Evolutionary conservation across 2,113 vertebrate genomes (phyloP).

Genomic region (Benitochromis conjunctus): DNA sequence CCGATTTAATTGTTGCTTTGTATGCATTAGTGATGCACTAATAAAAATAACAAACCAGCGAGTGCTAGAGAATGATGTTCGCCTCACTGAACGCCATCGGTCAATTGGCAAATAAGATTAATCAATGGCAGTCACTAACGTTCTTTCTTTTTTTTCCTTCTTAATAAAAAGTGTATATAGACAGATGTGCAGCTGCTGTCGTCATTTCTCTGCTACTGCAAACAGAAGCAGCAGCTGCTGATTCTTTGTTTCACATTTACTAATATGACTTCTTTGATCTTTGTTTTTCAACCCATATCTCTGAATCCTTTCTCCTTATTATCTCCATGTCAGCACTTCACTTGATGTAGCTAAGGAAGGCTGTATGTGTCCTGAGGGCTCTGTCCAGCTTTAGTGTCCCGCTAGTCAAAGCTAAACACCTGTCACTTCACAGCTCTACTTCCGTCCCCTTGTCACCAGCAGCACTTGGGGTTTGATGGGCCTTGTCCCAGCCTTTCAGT

Average conservation of each 20-base stretch:
- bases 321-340: conserved; percentile 32
- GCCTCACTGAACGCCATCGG: background rate
- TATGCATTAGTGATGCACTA: background rate
- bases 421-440: conserved; percentile 42
- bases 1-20: background rate
- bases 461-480: background rate
- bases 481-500: conserved; percentile 28
- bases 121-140: background rate
- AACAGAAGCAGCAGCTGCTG: background rate
- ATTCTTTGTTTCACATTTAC: background rate
- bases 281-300: background rate
- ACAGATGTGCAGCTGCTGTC: background rate
- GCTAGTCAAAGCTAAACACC: conserved; percentile 56
- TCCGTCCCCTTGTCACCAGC: conserved; percentile 5
- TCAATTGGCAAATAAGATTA: background rate
- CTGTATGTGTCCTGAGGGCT: conserved; percentile 27
- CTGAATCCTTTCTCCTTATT: conserved; percentile 15
- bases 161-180: background rate
- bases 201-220: background rate
- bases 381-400: conserved; percentile 21
- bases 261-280: conserved; percentile 4
- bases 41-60: background rate
- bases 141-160: background rate
- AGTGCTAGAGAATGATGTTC: background rate
- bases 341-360: background rate